phyloP scores from a whole-genome alignment of 2,113 vertebrate species.

The Ochotona princeps region DNA sequence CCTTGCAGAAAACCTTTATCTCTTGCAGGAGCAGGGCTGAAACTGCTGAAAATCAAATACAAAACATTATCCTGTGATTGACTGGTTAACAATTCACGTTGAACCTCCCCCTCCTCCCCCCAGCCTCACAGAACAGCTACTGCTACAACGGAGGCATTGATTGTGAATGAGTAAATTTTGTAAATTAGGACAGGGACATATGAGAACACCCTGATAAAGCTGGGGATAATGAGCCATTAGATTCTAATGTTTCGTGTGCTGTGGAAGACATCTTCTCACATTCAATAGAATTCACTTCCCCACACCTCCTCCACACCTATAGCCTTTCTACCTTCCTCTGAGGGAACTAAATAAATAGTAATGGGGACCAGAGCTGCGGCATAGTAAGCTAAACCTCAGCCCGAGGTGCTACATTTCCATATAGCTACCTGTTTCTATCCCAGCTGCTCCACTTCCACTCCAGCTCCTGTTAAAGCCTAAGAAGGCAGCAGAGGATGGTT shows the following conservation, averaged over 20 bases:
- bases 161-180: neutral
- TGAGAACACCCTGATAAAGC: neutral
- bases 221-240: neutral
- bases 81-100: too few relatives aligned
- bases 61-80: neutral
- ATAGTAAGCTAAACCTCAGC: too few relatives aligned
- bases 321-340: neutral
- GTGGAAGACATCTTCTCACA: neutral
- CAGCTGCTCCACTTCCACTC: too few relatives aligned
- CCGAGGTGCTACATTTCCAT: too few relatives aligned
- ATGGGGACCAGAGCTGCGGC: neutral
- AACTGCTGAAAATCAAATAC: neutral
- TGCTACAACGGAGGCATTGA: too few relatives aligned
- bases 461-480: too few relatives aligned
- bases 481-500: too few relatives aligned
- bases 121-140: too few relatives aligned
- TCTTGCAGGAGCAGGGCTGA: neutral
- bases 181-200: neutral
- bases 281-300: neutral
- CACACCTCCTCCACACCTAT: neutral
- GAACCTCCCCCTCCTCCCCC: neutral
- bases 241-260: neutral
- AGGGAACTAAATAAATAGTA: neutral
- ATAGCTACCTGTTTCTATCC: too few relatives aligned
- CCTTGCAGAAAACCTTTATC: neutral